Conservation (phyloP, 2,888 invertebrate genomes). For the Lissocephala sabroskyi region DNA sequence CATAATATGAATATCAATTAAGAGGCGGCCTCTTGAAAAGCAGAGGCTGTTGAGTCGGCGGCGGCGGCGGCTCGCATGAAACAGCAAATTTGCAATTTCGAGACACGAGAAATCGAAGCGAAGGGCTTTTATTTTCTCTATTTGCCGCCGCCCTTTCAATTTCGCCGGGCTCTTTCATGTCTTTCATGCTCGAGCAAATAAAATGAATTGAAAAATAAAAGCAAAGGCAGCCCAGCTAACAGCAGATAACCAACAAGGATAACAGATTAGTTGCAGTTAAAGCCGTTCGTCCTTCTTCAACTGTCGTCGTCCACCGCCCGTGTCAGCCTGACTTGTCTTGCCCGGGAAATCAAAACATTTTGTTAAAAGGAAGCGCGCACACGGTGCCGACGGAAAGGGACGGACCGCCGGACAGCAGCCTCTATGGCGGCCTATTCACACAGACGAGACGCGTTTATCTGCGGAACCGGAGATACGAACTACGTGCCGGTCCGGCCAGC, state of each 20-base stretch:
- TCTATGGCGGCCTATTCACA: slow-evolving; percentile 47
- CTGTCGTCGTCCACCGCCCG: neutral
- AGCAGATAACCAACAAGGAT: slow-evolving; percentile 31
- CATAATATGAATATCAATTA: too few relatives aligned
- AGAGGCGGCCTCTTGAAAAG: too few relatives aligned
- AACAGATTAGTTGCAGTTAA: slow-evolving; percentile 58
- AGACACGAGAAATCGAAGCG: neutral
- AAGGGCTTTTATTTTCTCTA: neutral
- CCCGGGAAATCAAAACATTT: slow-evolving; percentile 60
- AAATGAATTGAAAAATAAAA: slow-evolving; percentile 57
- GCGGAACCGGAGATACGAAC: slow-evolving; percentile 56
- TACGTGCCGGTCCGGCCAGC: slow-evolving; percentile 35
- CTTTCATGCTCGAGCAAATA: slow-evolving; percentile 64
- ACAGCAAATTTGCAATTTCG: slow-evolving; percentile 1
- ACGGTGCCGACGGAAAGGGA: slow-evolving; percentile 8
- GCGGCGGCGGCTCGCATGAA: neutral
- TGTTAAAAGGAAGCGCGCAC: slow-evolving; percentile 51
- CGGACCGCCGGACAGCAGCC: slow-evolving; percentile 7
- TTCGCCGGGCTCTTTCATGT: slow-evolving; percentile 20
- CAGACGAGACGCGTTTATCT: slow-evolving; percentile 57
- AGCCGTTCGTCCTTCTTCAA: too few relatives aligned
- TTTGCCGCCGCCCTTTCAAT: neutral
- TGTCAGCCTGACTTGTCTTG: slow-evolving; percentile 28
- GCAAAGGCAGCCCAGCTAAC: slow-evolving; percentile 13
- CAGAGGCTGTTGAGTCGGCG: too few relatives aligned